These are phyloP conservation scores for Amphipoea oculea DNA, from an alignment of 2,888 invertebrate genomes.

Conservation along the genomic window DNA sequence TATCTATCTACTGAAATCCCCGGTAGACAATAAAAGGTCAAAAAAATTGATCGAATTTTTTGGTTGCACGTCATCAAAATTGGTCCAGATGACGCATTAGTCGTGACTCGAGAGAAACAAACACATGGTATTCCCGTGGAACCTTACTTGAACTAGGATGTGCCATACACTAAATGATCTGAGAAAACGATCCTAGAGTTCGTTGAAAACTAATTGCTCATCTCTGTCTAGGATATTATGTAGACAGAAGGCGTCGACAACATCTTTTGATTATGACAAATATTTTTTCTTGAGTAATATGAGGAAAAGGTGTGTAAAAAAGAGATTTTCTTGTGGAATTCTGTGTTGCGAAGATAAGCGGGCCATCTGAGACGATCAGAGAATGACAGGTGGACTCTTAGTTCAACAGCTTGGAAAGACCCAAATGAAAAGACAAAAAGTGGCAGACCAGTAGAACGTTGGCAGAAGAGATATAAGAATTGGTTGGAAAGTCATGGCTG, in stretches of 20 bases:
- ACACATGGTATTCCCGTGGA: constrained; percentile 3
- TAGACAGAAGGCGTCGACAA: not conserved
- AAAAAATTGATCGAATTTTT: constrained; percentile 60
- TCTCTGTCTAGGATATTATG: not conserved
- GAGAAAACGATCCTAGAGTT: constrained; percentile 14
- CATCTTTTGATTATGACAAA: not conserved
- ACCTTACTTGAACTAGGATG: constrained; percentile 18
- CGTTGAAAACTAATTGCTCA: constrained; percentile 28
- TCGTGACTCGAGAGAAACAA: constrained; percentile 52
- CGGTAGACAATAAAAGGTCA: constrained; percentile 64
- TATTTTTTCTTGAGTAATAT: not conserved
- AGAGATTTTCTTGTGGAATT: not conserved
- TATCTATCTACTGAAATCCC: constrained; percentile 66
- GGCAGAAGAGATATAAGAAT: too few relatives aligned
- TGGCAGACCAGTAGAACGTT: not conserved
- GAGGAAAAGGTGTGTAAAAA: not conserved
- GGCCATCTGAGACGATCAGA: not conserved
- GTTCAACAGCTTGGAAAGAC: too few relatives aligned
- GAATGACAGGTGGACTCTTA: not conserved
- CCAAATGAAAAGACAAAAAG: not conserved
- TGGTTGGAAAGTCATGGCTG: not conserved
- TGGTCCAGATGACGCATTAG: constrained; percentile 65
- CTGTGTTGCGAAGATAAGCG: too few relatives aligned
- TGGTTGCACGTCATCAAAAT: constrained; percentile 63
- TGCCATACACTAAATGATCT: constrained; percentile 12